Evolutionary conservation across 2,888 invertebrate genomes (phyloP), one percentile per base, ranked within the genome.

Genomic region (Perizoma flavofasciatum): DNA sequence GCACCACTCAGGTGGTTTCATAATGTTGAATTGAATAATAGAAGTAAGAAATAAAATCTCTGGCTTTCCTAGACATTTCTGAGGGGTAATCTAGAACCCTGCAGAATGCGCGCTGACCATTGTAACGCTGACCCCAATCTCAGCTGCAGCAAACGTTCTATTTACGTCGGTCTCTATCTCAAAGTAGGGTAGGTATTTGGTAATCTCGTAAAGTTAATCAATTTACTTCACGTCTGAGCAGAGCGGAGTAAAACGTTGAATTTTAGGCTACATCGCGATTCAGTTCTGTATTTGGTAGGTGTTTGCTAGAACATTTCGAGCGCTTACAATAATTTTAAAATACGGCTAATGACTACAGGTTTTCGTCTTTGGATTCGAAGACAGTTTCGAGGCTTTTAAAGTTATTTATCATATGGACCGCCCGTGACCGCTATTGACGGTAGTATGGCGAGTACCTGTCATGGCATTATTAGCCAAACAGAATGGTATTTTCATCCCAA

Each of bases 111-210:
- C 61, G 48, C 55, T 61, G 61, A 57, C 56, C 55, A 53, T 61
- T 60, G 62, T 65, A 57, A 55, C 37, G 43, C 52, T 59, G 61
- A 63, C 66, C 66, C 49, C 52, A 57, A 63, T 66, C 57, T 45
- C 22, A 22, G 51, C 46, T 34, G 32, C 47, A 22, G 32, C 47
- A 22, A 60, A 48, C 44, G 55, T 53, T 62, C 62, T 62, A 65
- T 63, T 60, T 58, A 32, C 37, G 55, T 53, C 53, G 22, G 45
- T 54, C 54, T 52, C 34, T 41, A 45, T 54, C 50, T 59, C 48
- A 47, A 51, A 49, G 45, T 49, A 39, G 35, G 4, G 3, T 22
- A 22, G 22, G 37, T 55, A 22, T 37, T 43, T 35, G 46, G 49
- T 59, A 59, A 59, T 55, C 54, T 50, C 54, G 32, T 59, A 55